A percentile compares a stretch with the other conserved stretches of the same genome.
Evolutionary conservation across 1,140 invertebrate genomes (phyloP).

Genomic region (Sarcophaga peregrina): DNA sequence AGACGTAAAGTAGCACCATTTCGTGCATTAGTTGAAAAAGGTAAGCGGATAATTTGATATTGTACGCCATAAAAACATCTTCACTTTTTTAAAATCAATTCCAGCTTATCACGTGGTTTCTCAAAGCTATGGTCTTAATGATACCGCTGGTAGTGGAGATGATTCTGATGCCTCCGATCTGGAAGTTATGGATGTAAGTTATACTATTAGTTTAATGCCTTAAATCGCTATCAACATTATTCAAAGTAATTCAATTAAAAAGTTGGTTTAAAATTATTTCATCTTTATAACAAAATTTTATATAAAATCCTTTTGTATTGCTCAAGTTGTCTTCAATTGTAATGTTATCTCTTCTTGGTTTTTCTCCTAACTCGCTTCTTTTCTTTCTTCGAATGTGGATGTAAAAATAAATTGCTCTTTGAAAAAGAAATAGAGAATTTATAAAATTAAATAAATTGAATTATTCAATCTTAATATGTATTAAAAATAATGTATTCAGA

Average conservation of each 20-base stretch:
- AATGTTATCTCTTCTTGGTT: not conserved
- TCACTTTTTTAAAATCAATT: conserved; percentile 28
- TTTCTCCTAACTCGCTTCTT: no score
- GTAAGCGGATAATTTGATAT: conserved; percentile 58
- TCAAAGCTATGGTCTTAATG: conserved; percentile 71
- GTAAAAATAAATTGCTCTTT: no score
- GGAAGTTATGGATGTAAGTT: conserved; percentile 67
- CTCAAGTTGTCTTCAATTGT: not conserved
- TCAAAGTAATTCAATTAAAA: not conserved
- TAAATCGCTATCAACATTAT: not conserved
- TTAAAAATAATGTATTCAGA: no score
- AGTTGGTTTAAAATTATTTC: not conserved
- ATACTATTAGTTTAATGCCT: conserved; percentile 17
- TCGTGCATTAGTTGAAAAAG: conserved; percentile 73
- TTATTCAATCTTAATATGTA: no score
- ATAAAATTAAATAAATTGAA: no score
- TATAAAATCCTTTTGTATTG: not conserved
- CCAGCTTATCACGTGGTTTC: conserved; percentile 70
- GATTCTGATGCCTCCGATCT: conserved; percentile 70
- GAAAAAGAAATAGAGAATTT: no score
- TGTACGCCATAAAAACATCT: not conserved
- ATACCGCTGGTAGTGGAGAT: conserved; percentile 68
- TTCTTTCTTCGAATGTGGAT: no score
- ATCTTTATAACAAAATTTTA: conserved; percentile 1
- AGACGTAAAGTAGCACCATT: conserved; percentile 77